Evolutionary conservation across 2,797 vertebrate species (phyloP).

Genomic region (Apogon hyalosoma): DNA sequence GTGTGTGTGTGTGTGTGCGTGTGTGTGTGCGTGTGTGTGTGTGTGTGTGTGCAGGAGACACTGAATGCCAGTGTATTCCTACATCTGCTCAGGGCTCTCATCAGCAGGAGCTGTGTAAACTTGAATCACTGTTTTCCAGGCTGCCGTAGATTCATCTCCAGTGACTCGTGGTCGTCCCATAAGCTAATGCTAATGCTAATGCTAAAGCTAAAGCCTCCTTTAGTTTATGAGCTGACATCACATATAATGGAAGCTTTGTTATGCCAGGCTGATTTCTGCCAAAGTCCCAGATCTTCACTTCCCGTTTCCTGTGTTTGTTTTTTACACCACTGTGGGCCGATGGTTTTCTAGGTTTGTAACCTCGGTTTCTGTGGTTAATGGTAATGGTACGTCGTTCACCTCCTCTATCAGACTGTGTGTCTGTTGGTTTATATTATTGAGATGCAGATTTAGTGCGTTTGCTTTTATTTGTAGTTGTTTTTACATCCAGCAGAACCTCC

Average conservation of each 20-base stretch:
- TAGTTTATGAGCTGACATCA: constrained; percentile 73
- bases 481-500: too few relatives aligned
- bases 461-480: too few relatives aligned
- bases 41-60: too few relatives aligned
- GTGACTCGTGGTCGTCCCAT: constrained; percentile 67
- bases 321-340: too few relatives aligned
- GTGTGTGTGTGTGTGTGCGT: constrained; percentile 55
- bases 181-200: constrained; percentile 41
- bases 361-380: constrained; percentile 4
- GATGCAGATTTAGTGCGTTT: constrained; percentile 1
- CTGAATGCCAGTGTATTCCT: constrained; percentile 48
- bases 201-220: constrained; percentile 71
- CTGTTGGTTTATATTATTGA: too few relatives aligned
- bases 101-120: constrained; percentile 65
- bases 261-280: constrained; percentile 66
- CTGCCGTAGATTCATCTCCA: constrained; percentile 60
- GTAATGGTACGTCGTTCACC: constrained; percentile 5
- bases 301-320: constrained; percentile 41
- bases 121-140: constrained; percentile 58
- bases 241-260: constrained; percentile 70
- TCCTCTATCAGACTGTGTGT: background rate
- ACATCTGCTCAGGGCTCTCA: constrained; percentile 65
- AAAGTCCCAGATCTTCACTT: constrained; percentile 62
- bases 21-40: constrained; percentile 52
- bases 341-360: too few relatives aligned